Evolutionary conservation across 2,113 vertebrate genomes (phyloP).

Genomic region (Nibea coibor): DNA sequence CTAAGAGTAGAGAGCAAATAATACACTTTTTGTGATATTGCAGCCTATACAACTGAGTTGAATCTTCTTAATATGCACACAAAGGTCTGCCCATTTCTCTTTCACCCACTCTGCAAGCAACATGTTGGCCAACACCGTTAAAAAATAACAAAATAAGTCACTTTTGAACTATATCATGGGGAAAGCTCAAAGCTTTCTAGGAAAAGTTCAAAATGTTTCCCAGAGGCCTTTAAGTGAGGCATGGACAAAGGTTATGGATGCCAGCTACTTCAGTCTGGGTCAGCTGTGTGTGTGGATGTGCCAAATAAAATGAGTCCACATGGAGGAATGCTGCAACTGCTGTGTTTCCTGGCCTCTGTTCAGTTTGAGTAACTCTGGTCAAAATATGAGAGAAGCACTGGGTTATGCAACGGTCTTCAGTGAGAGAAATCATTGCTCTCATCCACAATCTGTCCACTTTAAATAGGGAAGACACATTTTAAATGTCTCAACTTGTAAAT

Average conservation of each 20-base stretch:
- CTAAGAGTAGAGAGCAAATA: background rate
- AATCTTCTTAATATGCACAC: background rate
- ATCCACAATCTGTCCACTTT: background rate
- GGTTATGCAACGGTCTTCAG: slow-evolving; percentile 21
- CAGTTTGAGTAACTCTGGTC: slow-evolving; percentile 31
- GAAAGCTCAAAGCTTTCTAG: slow-evolving; percentile 46
- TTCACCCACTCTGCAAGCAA: background rate
- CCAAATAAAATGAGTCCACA: slow-evolving; percentile 53
- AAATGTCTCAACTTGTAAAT: background rate
- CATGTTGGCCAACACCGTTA: background rate
- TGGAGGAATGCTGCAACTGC: slow-evolving; percentile 36
- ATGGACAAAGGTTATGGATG: slow-evolving; percentile 23
- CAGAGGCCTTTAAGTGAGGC: slow-evolving; percentile 31
- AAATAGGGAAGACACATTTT: background rate
- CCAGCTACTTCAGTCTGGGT: slow-evolving; percentile 46
- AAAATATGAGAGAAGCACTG: slow-evolving; percentile 25
- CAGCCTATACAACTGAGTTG: background rate
- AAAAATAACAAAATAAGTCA: slow-evolving; percentile 11
- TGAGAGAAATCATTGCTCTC: slow-evolving; percentile 17
- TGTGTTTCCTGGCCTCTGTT: slow-evolving; percentile 39
- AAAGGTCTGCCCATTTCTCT: background rate
- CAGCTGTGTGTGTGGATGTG: slow-evolving; percentile 38
- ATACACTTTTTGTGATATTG: background rate
- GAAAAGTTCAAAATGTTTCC: slow-evolving; percentile 46
- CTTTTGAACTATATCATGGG: slow-evolving; percentile 2